These are phyloP conservation scores for Drosophila erecta DNA, from an alignment of 1,140 invertebrate species.

Conservation along the genomic window DNA sequence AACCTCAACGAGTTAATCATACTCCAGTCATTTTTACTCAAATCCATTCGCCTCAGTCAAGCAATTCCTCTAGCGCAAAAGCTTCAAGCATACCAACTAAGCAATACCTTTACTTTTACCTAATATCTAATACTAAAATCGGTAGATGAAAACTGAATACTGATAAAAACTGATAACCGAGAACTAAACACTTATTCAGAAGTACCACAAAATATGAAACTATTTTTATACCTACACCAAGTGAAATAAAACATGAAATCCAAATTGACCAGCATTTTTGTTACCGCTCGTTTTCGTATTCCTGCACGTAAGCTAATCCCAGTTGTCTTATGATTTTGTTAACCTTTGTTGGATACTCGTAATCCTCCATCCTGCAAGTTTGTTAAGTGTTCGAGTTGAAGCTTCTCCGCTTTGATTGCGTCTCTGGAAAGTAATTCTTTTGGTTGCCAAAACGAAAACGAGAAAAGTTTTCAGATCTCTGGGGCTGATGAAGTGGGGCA, in stretches of 20 bases:
- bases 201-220: slow-evolving; percentile 21
- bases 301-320: slow-evolving; percentile 61
- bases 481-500: slow-evolving; percentile 7
- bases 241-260: slow-evolving; percentile 50
- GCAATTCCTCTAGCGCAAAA: slow-evolving; percentile 22
- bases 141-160: slow-evolving; percentile 5
- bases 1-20: slow-evolving; percentile 4
- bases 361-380: slow-evolving; percentile 44
- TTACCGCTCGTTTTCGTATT: slow-evolving; percentile 15
- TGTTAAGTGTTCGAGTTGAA: slow-evolving; percentile 42
- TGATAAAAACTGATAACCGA: slow-evolving; percentile 8
- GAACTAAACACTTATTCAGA: slow-evolving; percentile 12
- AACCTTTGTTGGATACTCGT: slow-evolving; percentile 43
- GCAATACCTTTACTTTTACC: slow-evolving; percentile 65
- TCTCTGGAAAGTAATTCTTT: slow-evolving; percentile 56
- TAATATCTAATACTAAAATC: slow-evolving; percentile 29
- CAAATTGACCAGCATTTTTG: slow-evolving; percentile 15
- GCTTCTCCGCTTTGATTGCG: slow-evolving; percentile 9
- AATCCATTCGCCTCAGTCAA: slow-evolving; percentile 12
- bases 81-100: slow-evolving; percentile 46
- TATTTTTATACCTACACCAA: slow-evolving; percentile 37
- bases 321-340: slow-evolving; percentile 35
- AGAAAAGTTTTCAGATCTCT: slow-evolving; percentile 61
- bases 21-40: slow-evolving; percentile 35
- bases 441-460: slow-evolving; percentile 70